Percentiles rank a stretch among this genome's conserved stretches.
These are phyloP conservation scores for Thymelicus sylvestris DNA, from an alignment of 2,888 invertebrate species.

Conservation along the genomic window DNA sequence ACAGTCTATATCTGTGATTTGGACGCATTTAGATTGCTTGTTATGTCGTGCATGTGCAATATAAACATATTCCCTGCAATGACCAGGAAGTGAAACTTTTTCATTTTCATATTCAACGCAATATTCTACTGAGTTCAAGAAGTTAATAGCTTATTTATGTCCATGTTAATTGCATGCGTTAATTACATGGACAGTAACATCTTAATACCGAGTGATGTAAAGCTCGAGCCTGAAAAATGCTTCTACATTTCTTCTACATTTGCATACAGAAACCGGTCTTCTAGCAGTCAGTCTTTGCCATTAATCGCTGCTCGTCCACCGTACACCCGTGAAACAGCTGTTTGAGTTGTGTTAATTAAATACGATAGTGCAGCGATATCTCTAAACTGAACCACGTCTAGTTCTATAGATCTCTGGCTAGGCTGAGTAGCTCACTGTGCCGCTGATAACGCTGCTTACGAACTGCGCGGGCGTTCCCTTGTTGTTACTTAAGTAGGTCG, in stretches of 20 bases:
- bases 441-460: conserved; percentile 29
- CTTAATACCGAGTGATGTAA: neutral
- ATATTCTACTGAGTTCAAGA: too few relatives aligned
- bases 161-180: neutral
- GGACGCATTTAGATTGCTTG: too few relatives aligned
- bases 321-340: conserved; percentile 1
- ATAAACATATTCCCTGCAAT: too few relatives aligned
- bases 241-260: neutral
- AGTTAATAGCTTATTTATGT: neutral
- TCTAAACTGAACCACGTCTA: conserved; percentile 6
- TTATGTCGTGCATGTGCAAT: too few relatives aligned
- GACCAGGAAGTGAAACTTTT: too few relatives aligned
- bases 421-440: conserved; percentile 12
- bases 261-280: neutral
- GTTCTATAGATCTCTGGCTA: conserved; percentile 16
- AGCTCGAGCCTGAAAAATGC: neutral
- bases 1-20: too few relatives aligned
- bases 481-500: conserved; percentile 15
- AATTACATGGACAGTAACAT: neutral
- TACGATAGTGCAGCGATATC: conserved; percentile 16
- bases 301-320: conserved; percentile 1
- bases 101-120: too few relatives aligned
- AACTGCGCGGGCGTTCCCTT: conserved; percentile 17
- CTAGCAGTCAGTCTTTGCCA: neutral
- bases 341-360: conserved; percentile 22